These are phyloP conservation scores for Eumacrocentrus americanus DNA, from an alignment of 2,888 invertebrate species.

Conservation along the genomic window DNA sequence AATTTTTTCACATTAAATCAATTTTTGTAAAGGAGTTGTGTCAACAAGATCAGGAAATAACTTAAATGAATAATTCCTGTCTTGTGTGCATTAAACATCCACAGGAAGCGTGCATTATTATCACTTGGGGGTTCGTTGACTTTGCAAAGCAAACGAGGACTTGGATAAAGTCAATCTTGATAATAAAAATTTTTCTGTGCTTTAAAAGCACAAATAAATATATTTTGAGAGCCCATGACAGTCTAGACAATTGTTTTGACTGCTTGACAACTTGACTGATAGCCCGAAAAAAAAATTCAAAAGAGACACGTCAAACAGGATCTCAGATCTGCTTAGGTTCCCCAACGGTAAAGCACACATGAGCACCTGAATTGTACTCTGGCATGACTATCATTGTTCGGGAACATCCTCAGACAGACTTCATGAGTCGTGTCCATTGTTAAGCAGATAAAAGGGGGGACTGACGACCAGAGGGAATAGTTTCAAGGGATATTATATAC, in stretches of 20 bases:
- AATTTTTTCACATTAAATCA: too few species aligned
- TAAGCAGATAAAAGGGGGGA: not conserved
- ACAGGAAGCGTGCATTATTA: slow-evolving; percentile 11
- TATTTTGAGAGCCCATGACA: not conserved
- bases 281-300: not conserved
- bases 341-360: not conserved
- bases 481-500: not conserved
- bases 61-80: too few species aligned
- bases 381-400: slow-evolving; percentile 7
- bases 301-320: slow-evolving; percentile 10
- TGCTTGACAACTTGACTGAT: not conserved
- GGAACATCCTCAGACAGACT: slow-evolving; percentile 4
- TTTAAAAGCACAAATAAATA: not conserved
- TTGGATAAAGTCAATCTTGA: slow-evolving; percentile 3
- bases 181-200: not conserved
- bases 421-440: slow-evolving; percentile 4
- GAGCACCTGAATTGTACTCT: not conserved
- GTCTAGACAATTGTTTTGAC: not conserved
- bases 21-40: too few species aligned
- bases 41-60: too few species aligned
- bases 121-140: slow-evolving; percentile 18
- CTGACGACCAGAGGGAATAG: too few species aligned
- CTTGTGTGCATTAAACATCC: not conserved
- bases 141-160: not conserved
- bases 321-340: not conserved